Base-by-base conservation (phyloP, 2,113 vertebrate genomes). In the Calonectris borealis region DNA sequence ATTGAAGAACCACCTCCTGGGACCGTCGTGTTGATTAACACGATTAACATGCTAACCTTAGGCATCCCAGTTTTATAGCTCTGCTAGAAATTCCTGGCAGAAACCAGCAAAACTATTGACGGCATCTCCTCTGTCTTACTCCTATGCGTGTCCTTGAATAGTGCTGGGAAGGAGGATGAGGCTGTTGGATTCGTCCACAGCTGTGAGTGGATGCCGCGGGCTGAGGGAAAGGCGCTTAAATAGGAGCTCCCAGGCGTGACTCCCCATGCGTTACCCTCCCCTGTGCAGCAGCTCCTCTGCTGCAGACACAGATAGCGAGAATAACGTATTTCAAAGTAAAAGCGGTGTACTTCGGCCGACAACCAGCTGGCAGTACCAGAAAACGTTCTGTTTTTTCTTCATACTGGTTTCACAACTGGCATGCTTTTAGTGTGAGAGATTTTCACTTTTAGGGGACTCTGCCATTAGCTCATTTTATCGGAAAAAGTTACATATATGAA, bases 101-200 rank as follows among this genome's bases (percentile, higher is more conserved):
- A 79, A 79, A 91, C 51, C 60, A 75, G 66, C n/a, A 52, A 29
- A 73, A 34, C 38, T 65, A 24, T 46, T n/a, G 44, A 38, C 3
- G 3, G 64, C 49, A 55, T 18, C 83, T 82, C 51, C 75, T 51
- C 75, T 18, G 5, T 15, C 36, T 52, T 52, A 51, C 64, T 60
- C 6, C 0, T 8, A 10, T 3, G 32, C 0, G 1, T n/a, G 71
- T 68, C 66, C 76, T 75, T 51, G 49, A 69, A 20, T 5, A 73
- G 65, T 12, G 13, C 46, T 8, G 2, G 73, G 64, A 77, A 64
- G 66, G 70, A 72, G 48, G 3, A 16, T 2, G 49, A 54, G 32
- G 57, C 52, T 61, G 57, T 5, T 48, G 57, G 48, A 21, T 44
- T 16, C 2, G 0, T 12, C 31, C 16, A 54, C 55, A 60, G 36